Evolutionary conservation across 2,888 invertebrate species (phyloP), one percentile per base, ranked within the genome.

Genomic region (Zonitis immaculata): DNA sequence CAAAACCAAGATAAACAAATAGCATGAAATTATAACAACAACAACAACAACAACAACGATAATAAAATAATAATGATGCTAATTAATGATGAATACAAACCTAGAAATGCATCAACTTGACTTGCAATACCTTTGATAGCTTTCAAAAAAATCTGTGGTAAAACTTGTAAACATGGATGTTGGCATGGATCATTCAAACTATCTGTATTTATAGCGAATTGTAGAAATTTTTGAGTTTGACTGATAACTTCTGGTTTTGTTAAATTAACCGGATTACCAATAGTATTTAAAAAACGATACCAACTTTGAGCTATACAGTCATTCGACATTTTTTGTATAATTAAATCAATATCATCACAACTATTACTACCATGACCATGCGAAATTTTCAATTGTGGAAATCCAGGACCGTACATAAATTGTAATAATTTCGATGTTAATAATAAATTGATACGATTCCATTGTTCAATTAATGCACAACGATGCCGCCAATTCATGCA

Each of bases 401-500:
- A 91, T 52, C 82, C 78, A 6, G 91, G 85, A 0, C 95, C 95
- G 77, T 95, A 95, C 84, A 95, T 91, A 70, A 94, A 90, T 58
- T 84, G 81, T 16, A 96, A 78, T 46, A 96, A 80, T 42, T 89
- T 80, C 1, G 92, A 88, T 0, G 95, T 95, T 53, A 97, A 81
- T 1, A 91, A 89, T 45, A 95, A 81, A 74, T 94, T 95, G 27
- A 95, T 91, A 58, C 94, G 84, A 76, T 94, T 91, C 96, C 96
- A 96, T 71, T 97, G 96, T 73, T 92, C 91, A 22, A 96, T 86
- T 6, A 98, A 81, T 28, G 95, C 92, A 55, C 92, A 84, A 56
- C 96, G 87, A 79, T 98, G 97, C 9, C 97, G 82, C 96, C 97
- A 97, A 68, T 89, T 87, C 67, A 89, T 83, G 75, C 95, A 95